phyloP scores from a whole-genome alignment of 1,140 invertebrate species.

The Mizuhopecten yessoensis region DNA sequence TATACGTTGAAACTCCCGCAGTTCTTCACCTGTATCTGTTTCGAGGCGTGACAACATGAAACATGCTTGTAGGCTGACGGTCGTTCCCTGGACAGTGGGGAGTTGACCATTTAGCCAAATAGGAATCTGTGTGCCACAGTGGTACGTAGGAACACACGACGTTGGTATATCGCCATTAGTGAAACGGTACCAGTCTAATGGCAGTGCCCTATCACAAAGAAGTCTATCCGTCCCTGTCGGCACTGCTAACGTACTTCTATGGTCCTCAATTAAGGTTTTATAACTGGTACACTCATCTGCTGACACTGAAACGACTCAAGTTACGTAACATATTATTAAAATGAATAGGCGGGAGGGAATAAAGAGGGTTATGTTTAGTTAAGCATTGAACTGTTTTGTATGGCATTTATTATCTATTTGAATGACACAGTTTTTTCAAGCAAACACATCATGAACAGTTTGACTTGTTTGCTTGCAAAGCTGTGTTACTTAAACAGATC shows the following conservation, averaged over 20 bases:
- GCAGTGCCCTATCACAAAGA: not conserved
- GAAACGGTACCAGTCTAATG: not conserved
- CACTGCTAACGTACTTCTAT: not conserved
- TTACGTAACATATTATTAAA: no score
- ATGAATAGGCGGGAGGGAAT: no score
- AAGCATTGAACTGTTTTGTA: no score
- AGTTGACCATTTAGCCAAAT: not conserved
- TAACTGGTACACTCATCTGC: not conserved
- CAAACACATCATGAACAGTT: no score
- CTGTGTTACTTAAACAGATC: no score
- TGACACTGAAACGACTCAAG: not conserved
- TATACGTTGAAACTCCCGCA: slow-evolving; percentile 65
- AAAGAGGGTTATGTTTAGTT: no score
- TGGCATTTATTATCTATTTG: no score
- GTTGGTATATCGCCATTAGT: not conserved
- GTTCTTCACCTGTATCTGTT: slow-evolving; percentile 62
- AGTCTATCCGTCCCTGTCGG: not conserved
- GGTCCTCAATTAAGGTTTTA: not conserved
- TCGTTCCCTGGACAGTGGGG: not conserved
- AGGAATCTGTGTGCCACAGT: not conserved
- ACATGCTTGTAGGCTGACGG: not conserved
- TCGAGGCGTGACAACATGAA: slow-evolving; percentile 59
- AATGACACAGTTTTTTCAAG: no score
- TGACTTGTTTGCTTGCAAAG: no score
- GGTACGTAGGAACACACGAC: not conserved